Base-by-base conservation (phyloP, 2,888 invertebrate genomes). In the Rhamphomyia laevipes region DNA sequence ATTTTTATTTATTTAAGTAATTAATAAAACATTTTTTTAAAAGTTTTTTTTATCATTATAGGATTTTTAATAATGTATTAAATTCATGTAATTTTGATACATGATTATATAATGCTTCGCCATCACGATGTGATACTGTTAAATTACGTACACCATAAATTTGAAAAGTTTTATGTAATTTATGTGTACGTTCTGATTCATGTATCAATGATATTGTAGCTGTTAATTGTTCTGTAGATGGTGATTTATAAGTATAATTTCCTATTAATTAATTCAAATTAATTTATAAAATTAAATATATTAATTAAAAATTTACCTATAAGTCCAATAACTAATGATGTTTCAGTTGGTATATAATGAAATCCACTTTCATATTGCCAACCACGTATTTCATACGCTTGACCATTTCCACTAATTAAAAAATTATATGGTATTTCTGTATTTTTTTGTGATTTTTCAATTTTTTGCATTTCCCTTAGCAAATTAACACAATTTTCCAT, bases 301-400 rank as follows among this genome's bases (percentile, higher is more conserved):
- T n/a, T n/a, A n/a, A n/a, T n/a, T n/a, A n/a, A n/a, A 35, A 35
- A 35, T n/a, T 35, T 37, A 74, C 74, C 74, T 51, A 74, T 71
- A 55, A 74, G 68, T 16, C 68, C 74, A 52, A 74, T 57, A 12
- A 73, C 66, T 43, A 75, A 53, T 9, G 68, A 60, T 21, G 55
- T 53, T 6, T 53, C 49, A 40, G 59, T 59, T 4, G 61, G 59
- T 15, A 65, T 46, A 1, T 53, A 38, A 23, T 49, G 59, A 40
- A 67, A 56, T 4, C 64, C 61, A 31, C 72, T 71, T 15, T 60
- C 61, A 50, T 61, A 59, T 2, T 62, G 59, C 75, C 76, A 76
- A 1, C 76, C 76, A 1, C 74, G 64, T 3, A 62, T 70, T 56
- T 75, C 74, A 51, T 72, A 76, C 0, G 67, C 67, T 55, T 70